Evolutionary conservation across 2,888 invertebrate species (phyloP).

Genomic region (Phymatocera aterrima): DNA sequence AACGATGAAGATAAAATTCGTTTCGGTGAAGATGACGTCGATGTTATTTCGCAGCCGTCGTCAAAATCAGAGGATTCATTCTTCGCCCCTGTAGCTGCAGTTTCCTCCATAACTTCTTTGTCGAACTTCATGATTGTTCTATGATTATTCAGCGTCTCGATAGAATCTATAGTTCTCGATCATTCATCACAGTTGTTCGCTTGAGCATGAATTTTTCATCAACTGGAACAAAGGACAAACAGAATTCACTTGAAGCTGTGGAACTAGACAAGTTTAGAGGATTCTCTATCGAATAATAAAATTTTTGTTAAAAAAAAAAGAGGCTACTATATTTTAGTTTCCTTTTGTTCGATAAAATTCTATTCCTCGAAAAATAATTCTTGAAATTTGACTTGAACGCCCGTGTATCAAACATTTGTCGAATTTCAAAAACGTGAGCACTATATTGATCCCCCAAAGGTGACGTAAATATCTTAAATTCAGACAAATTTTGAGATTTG

Average conservation of each 20-base stretch:
- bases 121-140: background rate
- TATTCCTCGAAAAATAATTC: background rate
- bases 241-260: background rate
- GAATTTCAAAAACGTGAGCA: background rate
- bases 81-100: background rate
- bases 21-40: background rate
- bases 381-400: background rate
- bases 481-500: no score
- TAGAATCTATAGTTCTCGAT: background rate
- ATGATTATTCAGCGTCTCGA: background rate
- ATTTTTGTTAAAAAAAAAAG: background rate
- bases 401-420: background rate
- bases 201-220: background rate
- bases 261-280: background rate
- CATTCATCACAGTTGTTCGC: background rate
- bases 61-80: conserved; percentile 28
- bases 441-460: no score
- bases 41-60: background rate
- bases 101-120: background rate
- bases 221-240: conserved; percentile 4
- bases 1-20: background rate
- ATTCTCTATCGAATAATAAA: background rate
- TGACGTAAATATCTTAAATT: no score
- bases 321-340: background rate
- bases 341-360: background rate